phyloP scores from a whole-genome alignment of 2,888 invertebrate genomes.

The Timandra comae region DNA sequence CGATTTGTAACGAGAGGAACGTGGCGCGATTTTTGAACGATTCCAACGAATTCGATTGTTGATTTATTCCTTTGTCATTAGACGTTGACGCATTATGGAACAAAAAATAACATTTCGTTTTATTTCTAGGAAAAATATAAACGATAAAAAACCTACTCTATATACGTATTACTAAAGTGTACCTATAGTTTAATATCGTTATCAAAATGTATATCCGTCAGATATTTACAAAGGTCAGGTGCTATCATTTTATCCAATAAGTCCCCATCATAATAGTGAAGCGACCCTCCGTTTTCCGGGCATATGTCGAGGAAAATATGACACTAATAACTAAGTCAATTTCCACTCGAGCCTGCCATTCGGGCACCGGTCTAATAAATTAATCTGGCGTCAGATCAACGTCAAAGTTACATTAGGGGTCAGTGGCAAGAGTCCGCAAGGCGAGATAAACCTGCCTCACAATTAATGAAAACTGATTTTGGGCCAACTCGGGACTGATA shows the following conservation, averaged over 20 bases:
- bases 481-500: constrained; percentile 50
- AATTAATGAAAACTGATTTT: constrained; percentile 68
- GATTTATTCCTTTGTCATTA: background rate
- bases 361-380: constrained; percentile 49
- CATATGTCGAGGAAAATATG: constrained; percentile 50
- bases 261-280: constrained; percentile 29
- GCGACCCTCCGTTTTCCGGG: constrained; percentile 35
- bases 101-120: no score
- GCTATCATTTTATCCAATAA: constrained; percentile 25
- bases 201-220: no score
- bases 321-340: constrained; percentile 57
- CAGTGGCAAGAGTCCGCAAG: constrained; percentile 40
- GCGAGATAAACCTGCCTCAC: constrained; percentile 50
- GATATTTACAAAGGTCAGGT: constrained; percentile 14
- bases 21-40: constrained; percentile 16
- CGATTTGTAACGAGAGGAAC: constrained; percentile 18
- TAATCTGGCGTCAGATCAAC: constrained; percentile 63
- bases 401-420: constrained; percentile 51
- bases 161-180: no score
- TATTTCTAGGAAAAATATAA: no score
- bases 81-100: constrained; percentile 5
- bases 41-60: constrained; percentile 8
- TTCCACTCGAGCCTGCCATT: constrained; percentile 39
- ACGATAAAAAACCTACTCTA: no score
- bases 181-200: no score